Conservation (phyloP, 2,113 vertebrate genomes). For the Camelus dromedarius region DNA sequence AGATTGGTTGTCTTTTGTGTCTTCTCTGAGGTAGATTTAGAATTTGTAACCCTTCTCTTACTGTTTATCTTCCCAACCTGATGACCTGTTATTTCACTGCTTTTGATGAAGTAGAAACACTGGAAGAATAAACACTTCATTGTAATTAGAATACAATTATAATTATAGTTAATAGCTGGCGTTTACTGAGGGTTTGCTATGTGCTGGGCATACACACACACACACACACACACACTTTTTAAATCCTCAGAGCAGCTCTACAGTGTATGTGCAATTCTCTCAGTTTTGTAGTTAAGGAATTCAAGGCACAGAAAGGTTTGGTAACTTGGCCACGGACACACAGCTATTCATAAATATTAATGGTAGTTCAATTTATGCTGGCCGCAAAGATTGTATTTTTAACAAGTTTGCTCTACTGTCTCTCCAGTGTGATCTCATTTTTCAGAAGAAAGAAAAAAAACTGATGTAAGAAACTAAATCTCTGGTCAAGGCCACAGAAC, state of each 20-base stretch:
- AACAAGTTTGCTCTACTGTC: neutral
- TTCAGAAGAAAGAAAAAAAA: neutral
- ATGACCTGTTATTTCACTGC: neutral
- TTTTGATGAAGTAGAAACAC: slow-evolving; percentile 25
- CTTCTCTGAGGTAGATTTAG: neutral
- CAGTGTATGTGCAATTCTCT: neutral
- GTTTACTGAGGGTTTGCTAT: neutral
- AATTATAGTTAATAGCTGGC: neutral
- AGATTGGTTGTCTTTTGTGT: neutral
- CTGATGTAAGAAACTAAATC: neutral
- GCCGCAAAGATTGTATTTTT: neutral
- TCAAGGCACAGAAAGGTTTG: neutral
- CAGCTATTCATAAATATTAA: neutral
- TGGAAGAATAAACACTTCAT: neutral
- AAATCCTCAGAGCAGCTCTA: neutral
- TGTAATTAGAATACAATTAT: slow-evolving; percentile 10
- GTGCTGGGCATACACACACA: neutral
- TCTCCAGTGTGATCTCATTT: slow-evolving; percentile 3
- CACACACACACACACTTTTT: neutral
- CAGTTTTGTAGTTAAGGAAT: neutral
- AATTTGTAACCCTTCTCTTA: neutral
- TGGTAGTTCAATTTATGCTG: neutral
- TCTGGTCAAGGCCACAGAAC: neutral
- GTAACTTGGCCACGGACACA: neutral
- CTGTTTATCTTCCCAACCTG: neutral